phyloP scores from a whole-genome alignment of 1,140 invertebrate species.

The Laupala kohalensis region DNA sequence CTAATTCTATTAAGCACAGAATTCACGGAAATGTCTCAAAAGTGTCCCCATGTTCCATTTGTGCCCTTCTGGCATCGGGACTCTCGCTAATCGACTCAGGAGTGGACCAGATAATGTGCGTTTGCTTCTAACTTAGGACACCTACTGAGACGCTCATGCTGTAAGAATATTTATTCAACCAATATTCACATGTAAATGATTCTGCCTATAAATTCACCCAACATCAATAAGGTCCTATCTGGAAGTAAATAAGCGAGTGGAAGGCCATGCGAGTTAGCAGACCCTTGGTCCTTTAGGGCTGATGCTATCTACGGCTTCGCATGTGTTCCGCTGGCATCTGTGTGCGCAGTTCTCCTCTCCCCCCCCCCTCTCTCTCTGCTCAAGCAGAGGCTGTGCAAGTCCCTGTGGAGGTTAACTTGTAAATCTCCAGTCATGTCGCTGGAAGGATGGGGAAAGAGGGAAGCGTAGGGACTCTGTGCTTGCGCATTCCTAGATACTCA shows the following conservation, averaged over 20 bases:
- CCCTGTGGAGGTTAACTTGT: neutral
- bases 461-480: neutral
- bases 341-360: neutral
- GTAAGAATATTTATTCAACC: neutral
- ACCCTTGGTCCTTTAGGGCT: neutral
- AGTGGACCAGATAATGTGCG: no score
- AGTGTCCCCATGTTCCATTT: no score
- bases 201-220: neutral
- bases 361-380: neutral
- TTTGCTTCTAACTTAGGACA: no score
- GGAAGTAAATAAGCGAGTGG: neutral
- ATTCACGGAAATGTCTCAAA: no score
- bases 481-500: neutral
- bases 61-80: no score
- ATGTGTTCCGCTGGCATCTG: neutral
- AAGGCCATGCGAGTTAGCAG: neutral
- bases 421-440: neutral
- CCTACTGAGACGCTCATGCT: no score
- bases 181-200: neutral
- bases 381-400: neutral
- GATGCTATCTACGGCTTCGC: neutral
- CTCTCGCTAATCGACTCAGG: no score
- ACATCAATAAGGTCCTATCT: neutral
- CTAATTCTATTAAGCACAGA: no score
- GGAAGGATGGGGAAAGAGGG: no score